A percentile compares a stretch with the other conserved stretches of the same genome.
phyloP scores from a whole-genome alignment of 2,113 vertebrate species.

The Pseudonaja textilis region DNA sequence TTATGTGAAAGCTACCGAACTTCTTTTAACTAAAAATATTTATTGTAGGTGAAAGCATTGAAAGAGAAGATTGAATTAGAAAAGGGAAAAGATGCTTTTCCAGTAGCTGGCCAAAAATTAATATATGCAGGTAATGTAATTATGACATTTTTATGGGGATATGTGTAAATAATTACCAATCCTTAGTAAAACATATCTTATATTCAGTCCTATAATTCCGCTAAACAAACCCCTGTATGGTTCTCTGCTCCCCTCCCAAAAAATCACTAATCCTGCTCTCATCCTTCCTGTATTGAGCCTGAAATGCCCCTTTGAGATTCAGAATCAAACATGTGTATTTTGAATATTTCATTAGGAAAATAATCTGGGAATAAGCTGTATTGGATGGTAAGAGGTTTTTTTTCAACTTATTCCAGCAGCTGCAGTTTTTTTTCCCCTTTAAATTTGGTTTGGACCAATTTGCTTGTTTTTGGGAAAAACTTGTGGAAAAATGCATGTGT shows the following conservation, averaged over 20 bases:
- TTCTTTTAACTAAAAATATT: slow-evolving; percentile 24
- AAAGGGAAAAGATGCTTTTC: slow-evolving; percentile 90
- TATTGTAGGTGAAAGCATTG: slow-evolving; percentile 85
- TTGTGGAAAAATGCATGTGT: not conserved
- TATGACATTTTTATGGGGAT: not conserved
- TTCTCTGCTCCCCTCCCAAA: not conserved
- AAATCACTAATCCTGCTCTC: not conserved
- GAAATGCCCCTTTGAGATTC: not conserved
- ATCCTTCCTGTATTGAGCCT: not conserved
- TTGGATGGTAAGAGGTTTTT: not conserved
- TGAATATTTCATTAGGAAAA: not conserved
- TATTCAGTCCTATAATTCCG: not conserved
- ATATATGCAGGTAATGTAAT: slow-evolving; percentile 91
- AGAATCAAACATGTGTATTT: not conserved
- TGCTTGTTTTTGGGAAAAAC: not conserved
- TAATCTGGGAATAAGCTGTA: not conserved
- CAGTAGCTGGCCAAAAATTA: slow-evolving; percentile 90
- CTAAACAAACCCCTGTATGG: not conserved
- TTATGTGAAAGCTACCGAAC: not conserved
- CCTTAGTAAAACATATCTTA: not conserved
- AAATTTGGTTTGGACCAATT: not conserved
- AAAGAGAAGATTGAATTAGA: slow-evolving; percentile 95
- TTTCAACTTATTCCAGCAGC: not conserved
- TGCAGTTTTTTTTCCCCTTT: not conserved
- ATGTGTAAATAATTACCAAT: not conserved